phyloP scores from a whole-genome alignment of 2,888 invertebrate species.

The Dione juno region DNA sequence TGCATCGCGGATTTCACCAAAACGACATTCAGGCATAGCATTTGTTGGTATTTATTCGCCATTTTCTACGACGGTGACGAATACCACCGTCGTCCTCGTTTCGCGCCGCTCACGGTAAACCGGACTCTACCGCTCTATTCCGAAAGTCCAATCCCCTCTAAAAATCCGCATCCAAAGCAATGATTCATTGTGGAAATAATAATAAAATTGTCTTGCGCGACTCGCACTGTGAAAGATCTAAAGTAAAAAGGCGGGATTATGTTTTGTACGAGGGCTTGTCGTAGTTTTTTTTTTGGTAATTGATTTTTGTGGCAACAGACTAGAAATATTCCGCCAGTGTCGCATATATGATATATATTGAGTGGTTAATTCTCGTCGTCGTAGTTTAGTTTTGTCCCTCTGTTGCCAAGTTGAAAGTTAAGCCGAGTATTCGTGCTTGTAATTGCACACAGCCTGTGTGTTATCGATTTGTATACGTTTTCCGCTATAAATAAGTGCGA shows the following conservation, averaged over 20 bases:
- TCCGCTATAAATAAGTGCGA: conserved; percentile 77
- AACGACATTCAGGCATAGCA: conserved; percentile 60
- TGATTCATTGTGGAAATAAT: conserved; percentile 79
- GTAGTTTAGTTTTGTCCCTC: conserved; percentile 45
- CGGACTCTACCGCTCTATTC: conserved; percentile 72
- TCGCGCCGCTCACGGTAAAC: conserved; percentile 65
- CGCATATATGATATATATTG: background rate
- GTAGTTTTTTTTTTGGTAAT: background rate
- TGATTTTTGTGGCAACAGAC: background rate
- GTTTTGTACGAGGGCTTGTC: conserved; percentile 20
- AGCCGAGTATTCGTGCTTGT: conserved; percentile 46
- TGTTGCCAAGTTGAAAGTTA: conserved; percentile 56
- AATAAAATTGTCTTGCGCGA: conserved; percentile 63
- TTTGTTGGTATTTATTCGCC: conserved; percentile 83
- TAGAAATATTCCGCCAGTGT: background rate
- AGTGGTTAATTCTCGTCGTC: conserved; percentile 7
- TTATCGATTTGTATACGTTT: conserved; percentile 81
- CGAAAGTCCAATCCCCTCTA: conserved; percentile 67
- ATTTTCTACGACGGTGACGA: conserved; percentile 83
- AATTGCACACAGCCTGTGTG: conserved; percentile 59
- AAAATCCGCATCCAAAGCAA: conserved; percentile 65
- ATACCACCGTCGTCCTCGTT: conserved; percentile 79
- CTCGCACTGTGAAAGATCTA: conserved; percentile 40
- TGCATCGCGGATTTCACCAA: conserved; percentile 5
- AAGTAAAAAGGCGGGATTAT: conserved; percentile 62